Conservation (phyloP, 2,888 invertebrate genomes). For the Scaptomyza parva region DNA sequence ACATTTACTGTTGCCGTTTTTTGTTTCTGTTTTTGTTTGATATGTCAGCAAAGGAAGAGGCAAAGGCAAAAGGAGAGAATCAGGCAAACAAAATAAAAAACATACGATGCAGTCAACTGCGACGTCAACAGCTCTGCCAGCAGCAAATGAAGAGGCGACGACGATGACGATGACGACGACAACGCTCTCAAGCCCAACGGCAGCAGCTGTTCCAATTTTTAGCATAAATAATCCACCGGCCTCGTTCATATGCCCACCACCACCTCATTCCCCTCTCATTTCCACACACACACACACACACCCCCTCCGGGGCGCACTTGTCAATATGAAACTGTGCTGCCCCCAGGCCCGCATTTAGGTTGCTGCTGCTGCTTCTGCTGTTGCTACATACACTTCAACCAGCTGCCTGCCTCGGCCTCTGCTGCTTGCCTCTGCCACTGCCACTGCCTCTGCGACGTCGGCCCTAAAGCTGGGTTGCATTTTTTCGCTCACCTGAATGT, state of each 20-base stretch:
- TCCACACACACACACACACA: background rate
- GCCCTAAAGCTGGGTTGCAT: conserved; percentile 58
- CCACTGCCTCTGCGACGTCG: background rate
- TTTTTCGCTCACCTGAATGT: conserved; percentile 80
- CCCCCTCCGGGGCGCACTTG: conserved; percentile 57
- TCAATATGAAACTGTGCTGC: conserved; percentile 65
- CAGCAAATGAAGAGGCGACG: conserved; percentile 39
- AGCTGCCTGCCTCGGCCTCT: conserved; percentile 1
- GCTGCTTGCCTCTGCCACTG: background rate
- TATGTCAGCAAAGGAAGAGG: background rate
- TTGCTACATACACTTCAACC: conserved; percentile 29
- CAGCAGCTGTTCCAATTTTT: conserved; percentile 78
- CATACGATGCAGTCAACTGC: conserved; percentile 23
- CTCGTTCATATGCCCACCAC: conserved; percentile 48
- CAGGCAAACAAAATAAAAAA: background rate
- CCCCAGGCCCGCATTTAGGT: conserved; percentile 50
- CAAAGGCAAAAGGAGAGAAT: background rate
- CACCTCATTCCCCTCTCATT: too few species aligned
- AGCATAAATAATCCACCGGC: conserved; percentile 71
- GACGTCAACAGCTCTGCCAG: conserved; percentile 19
- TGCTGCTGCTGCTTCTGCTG: conserved; percentile 37
- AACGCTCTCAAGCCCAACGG: conserved; percentile 34
- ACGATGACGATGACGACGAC: background rate
- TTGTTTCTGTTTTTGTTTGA: conserved; percentile 2
- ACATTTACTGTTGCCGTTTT: conserved; percentile 6